Base-by-base conservation (phyloP, 2,888 invertebrate genomes). In the Chrysodeixis includens region DNA sequence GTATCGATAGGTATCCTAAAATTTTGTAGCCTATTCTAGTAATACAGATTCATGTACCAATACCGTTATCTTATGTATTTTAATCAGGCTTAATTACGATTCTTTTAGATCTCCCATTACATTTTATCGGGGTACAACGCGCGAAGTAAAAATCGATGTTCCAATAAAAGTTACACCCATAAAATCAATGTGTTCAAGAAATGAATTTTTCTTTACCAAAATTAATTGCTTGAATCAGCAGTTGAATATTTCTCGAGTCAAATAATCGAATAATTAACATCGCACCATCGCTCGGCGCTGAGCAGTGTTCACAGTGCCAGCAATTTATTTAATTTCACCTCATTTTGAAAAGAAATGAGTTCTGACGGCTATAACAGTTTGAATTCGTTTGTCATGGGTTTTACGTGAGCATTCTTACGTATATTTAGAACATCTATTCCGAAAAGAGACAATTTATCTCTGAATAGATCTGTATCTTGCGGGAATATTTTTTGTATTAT, bases 311-410 rank as follows among this genome's bases (percentile, higher is more conserved):
- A 22, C 6, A 52, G 22, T 52, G 14, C 20, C 18, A 9, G 22
- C 40, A 57, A 70, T 74, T 69, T 57, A 56, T 66, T 62, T 67
- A 62, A 75, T 66, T 71, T 35, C n/a, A 9, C 35, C 53, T 55
- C 61, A 71, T 79, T 74, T 59, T 16, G 20, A 14, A 9, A 62
- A 51, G 57, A 67, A 69, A 56, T 35, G 53, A 64, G 62, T 69
- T 62, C 26, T 59, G 14, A 66, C 62, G 54, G 56, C 32, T 55
- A 59, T 58, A 49, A 63, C 30, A 35, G 40, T 55, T 66, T 26
- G 56, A 71, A 62, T 69, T 49, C 59, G 53, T 60, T 51, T 51
- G n/a, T 55, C 54, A 58, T 44, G 58, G 69, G 30, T 56, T 71
- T 59, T 55, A 55, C 54, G 52, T 10, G n/a, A 64, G 46, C 20